Percentiles rank a stretch among this genome's conserved stretches.
Conservation (phyloP, 23 tunicate genomes). For the Trididemnum nubilum region DNA sequence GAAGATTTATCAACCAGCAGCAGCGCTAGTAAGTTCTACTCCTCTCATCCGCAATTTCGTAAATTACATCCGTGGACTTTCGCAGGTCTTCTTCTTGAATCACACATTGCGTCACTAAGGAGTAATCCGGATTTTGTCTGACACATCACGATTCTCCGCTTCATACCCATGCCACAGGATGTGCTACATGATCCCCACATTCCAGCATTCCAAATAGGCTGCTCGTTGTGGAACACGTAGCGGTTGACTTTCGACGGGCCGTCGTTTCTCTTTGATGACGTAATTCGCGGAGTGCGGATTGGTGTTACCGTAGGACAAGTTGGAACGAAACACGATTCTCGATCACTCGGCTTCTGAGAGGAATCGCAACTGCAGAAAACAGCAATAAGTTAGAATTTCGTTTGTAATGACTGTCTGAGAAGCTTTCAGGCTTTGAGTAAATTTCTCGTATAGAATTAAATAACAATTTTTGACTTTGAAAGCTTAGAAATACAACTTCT, state of each 20-base stretch:
- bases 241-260: conserved; percentile 15
- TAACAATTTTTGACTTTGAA: too few relatives aligned
- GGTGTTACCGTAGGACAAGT: conserved; percentile 49
- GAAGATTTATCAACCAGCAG: too few relatives aligned
- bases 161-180: conserved; percentile 79
- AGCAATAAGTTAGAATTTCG: neutral
- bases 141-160: conserved; percentile 59
- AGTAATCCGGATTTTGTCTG: conserved; percentile 46
- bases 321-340: conserved; percentile 52
- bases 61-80: conserved; percentile 63
- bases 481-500: too few relatives aligned
- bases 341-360: conserved; percentile 50
- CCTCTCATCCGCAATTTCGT: conserved; percentile 39
- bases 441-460: too few relatives aligned
- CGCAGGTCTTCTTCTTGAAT: conserved; percentile 41
- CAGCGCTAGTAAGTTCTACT: neutral
- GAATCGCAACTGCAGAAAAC: conserved; percentile 58
- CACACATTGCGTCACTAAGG: conserved; percentile 44
- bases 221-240: neutral
- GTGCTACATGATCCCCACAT: conserved; percentile 79
- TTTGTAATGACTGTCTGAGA: too few relatives aligned
- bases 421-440: too few relatives aligned
- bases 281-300: neutral
- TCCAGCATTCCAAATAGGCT: conserved; percentile 72
- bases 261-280: neutral